Base-by-base conservation (phyloP, 2,113 vertebrate species). In the Uria aalge region DNA sequence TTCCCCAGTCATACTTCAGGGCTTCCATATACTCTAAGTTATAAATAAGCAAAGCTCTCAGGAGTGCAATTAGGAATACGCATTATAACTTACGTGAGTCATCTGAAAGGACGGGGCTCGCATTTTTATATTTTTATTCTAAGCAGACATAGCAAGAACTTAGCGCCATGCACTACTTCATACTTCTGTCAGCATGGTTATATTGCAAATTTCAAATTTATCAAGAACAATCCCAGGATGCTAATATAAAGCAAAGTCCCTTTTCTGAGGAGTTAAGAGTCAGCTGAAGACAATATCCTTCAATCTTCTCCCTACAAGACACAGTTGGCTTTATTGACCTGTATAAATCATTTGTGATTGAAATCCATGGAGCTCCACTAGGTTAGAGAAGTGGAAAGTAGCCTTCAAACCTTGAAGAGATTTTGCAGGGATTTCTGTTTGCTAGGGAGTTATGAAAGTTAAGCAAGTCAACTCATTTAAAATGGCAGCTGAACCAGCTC, bases 1-100 rank as follows among this genome's bases (percentile, higher is more conserved):
- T 12, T 26, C 3, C 3, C 19, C 38, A 4, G n/a, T 3, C 30
- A 2, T 8, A 0, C 32, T 6, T 18, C 38, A 8, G 40, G 41
- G 36, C n/a, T 64, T 38, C 68, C 9, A 2, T 27, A 2, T 3
- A 11, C 53, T 27, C 5, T 38, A 1, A 6, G 5, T 55, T 71
- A 81, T 15, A 24, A 5, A 5, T 4, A 4, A 78, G 23, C 72
- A 21, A 4, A 45, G 34, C 56, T 81, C 36, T 24, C 74, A 8
- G 69, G 4, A 5, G 8, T 36, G 47, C 90, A 5, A 0, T 19
- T 27, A 18, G n/a, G 47, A 75, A 26, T 21, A 2, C 41, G 30
- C n/a, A 0, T 71, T 56, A 27, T 0, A 68, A 18, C 11, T 38
- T 1, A 2, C 1, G 11, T 9, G 47, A 63, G 34, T 66, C n/a